Evolutionary conservation across 2,113 vertebrate genomes (phyloP), one percentile per base, ranked within the genome.

Genomic region (Microtus montanus): DNA sequence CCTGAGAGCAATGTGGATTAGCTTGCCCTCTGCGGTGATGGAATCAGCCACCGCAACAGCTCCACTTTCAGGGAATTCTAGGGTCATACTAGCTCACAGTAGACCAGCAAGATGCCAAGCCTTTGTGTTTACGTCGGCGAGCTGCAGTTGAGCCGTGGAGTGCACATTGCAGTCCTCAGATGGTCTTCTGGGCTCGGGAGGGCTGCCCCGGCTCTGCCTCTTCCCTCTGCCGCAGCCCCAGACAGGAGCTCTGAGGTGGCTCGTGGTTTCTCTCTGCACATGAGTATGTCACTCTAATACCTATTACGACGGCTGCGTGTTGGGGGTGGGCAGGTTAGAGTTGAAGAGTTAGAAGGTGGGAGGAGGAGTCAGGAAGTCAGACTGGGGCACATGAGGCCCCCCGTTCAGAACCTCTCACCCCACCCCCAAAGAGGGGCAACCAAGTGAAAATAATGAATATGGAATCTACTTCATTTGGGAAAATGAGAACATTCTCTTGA

Each of bases 211-310:
- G 7, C 54, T 19, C 38, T 6, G 4, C 26, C 7, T 2, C 61
- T 49, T 33, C 10, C 11, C 33, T 38, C 38, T 33, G 10, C 11
- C 15, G 1, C 74, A 17, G 54, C 4, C 5, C 6, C 54, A 0
- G 1, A 1, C 0, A 0, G 13, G 84, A 73, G 63, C 73, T 73
- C 2, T 10, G 7, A 2, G 64, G 33, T 13, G 17, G 24, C 20
- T 0, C 49, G 8, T 26, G 1, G 3, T n/a, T 15, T 24, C 12
- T 12, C 13, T 11, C 20, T 41, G 26, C 52, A 35, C 7, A 2
- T 15, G 63, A 44, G 7, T 2, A 0, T 1, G 3, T 3, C 35
- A 13, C 30, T 47, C 14, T 13, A 8, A 68, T 1, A 3, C 68
- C 17, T 28, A 1, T 20, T 17, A 2, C 1, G 38, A 52, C n/a